A percentile compares a stretch with the other conserved stretches of the same genome.
These are phyloP conservation scores for Magallana gigas DNA, from an alignment of 1,140 invertebrate species.

Conservation along the genomic window DNA sequence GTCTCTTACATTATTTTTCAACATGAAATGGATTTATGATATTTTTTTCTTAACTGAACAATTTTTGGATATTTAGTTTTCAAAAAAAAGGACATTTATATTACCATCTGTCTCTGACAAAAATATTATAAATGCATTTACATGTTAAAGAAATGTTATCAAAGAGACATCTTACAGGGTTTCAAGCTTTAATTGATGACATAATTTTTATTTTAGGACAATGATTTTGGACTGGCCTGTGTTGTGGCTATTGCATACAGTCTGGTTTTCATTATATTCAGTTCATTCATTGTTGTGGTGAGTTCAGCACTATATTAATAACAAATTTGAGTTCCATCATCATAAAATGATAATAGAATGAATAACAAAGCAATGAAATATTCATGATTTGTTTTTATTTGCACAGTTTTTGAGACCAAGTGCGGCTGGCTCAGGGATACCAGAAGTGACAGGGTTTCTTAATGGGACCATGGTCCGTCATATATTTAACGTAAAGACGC, in stretches of 20 bases:
- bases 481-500: constrained; percentile 79
- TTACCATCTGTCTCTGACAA: too few relatives aligned
- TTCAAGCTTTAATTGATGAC: too few relatives aligned
- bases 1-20: too few relatives aligned
- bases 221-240: constrained; percentile 72
- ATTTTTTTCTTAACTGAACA: too few relatives aligned
- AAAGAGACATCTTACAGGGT: too few relatives aligned
- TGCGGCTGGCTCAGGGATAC: constrained; percentile 80
- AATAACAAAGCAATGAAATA: background rate
- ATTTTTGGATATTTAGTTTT: too few relatives aligned
- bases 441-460: constrained; percentile 80
- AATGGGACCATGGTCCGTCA: constrained; percentile 79
- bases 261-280: constrained; percentile 74
- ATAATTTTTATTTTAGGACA: constrained; percentile 61
- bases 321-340: background rate
- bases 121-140: too few relatives aligned
- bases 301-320: constrained; percentile 51
- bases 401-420: constrained; percentile 77
- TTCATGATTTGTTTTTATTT: background rate
- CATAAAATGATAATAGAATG: too few relatives aligned
- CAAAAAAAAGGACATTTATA: too few relatives aligned
- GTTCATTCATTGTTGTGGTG: constrained; percentile 75
- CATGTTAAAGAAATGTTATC: too few relatives aligned
- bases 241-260: constrained; percentile 73
- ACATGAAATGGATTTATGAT: too few relatives aligned